Base-by-base conservation (phyloP, 2,113 vertebrate species). In the Melanotaenia duboulayi region DNA sequence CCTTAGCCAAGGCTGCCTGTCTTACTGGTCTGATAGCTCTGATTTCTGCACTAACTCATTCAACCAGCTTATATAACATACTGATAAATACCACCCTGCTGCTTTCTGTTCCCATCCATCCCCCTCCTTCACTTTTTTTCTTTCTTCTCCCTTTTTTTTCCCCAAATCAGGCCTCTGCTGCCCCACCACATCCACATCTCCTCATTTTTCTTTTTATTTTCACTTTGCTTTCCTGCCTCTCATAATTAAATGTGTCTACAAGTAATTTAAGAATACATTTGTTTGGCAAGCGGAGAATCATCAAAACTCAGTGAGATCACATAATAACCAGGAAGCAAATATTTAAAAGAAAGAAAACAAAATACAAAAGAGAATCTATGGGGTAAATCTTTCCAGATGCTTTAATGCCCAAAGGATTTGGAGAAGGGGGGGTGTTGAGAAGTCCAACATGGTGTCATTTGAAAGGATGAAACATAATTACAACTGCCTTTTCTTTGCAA, bases 371-470 rank as follows among this genome's bases (percentile, higher is more conserved):
- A 11, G 32, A 16, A 46, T 46, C 19, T 65, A 25, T 64, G 55
- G 59, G 19, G 51, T 78, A 84, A 89, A 58, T 78, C n/a, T 63
- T 84, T 82, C 76, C 84, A 84, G 74, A 85, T 87, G 84, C 68
- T 70, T 78, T 39, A 64, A 76, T 76, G 59, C 60, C 63, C 56
- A 58, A 12, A 20, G 63, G 59, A 59, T 71, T 66, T 42, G 11
- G 39, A 32, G 44, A 17, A 17, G 35, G 48, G 46, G 52, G 78
- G 59, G 35, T 49, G 70, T 20, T 7, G 62, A 54, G 12, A 56
- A 51, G 44, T 69, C 76, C 70, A 82, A 65, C 20, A 39, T 32
- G 50, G 72, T 77, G 59, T 84, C 78, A 80, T 78, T 73, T 75
- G 24, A 78, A 82, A 51, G 28, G 60, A 75, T 59, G 49, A 73